phyloP scores from a whole-genome alignment of 2,888 invertebrate genomes.

The Alsophila aescularia region DNA sequence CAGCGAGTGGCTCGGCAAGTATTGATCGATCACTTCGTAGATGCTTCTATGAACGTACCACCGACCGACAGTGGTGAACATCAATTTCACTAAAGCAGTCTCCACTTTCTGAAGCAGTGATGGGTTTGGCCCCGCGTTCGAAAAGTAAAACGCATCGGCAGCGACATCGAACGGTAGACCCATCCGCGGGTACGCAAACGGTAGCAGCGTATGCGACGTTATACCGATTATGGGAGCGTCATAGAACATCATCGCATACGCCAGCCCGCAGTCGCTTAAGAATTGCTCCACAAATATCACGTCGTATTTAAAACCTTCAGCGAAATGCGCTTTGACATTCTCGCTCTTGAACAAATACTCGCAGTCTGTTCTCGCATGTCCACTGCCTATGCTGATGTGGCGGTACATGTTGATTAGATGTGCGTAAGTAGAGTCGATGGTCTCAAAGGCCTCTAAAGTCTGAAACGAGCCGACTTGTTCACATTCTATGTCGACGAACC shows the following conservation, averaged over 20 bases:
- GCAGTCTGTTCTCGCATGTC: constrained; percentile 49
- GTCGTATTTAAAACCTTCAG: constrained; percentile 60
- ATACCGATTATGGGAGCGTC: constrained; percentile 81
- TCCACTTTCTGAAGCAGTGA: constrained; percentile 56
- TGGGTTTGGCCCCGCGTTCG: constrained; percentile 58
- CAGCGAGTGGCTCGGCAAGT: constrained; percentile 71
- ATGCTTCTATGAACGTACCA: constrained; percentile 60
- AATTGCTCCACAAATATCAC: constrained; percentile 78
- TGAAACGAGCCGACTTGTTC: neutral
- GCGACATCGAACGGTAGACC: constrained; percentile 77
- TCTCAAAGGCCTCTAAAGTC: constrained; percentile 45
- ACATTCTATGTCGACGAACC: constrained; percentile 76
- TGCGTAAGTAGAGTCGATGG: constrained; percentile 35
- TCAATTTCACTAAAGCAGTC: constrained; percentile 46
- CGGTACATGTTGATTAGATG: constrained; percentile 47
- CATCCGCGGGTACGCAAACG: constrained; percentile 73
- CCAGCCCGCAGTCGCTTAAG: constrained; percentile 72
- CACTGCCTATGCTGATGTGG: constrained; percentile 41
- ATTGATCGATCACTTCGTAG: constrained; percentile 58
- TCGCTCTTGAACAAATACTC: constrained; percentile 49
- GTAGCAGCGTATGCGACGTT: constrained; percentile 76
- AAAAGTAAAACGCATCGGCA: constrained; percentile 75
- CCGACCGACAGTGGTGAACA: constrained; percentile 46
- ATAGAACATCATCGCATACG: constrained; percentile 60
- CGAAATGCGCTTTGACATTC: constrained; percentile 49